Base-by-base conservation (phyloP, 2,888 invertebrate genomes). In the Cryptocephalus moraei region DNA sequence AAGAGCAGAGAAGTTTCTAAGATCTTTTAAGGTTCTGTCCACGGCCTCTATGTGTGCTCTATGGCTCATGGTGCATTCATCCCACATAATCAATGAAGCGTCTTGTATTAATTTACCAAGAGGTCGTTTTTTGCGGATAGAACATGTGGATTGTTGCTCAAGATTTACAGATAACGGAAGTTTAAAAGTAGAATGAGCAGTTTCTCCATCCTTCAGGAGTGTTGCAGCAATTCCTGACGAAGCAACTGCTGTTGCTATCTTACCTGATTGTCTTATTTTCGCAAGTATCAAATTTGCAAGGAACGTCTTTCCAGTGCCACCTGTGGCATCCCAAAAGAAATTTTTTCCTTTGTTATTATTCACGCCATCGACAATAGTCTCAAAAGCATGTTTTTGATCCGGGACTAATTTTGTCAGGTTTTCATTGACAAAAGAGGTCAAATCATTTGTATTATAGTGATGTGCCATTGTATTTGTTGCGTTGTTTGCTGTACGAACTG, bases 11-110 rank as follows among this genome's bases (percentile, higher is more conserved):
- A 39, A 33, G 22, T 8, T 14, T 10, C 41, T 36, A 2, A 46
- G 40, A 32, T 41, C 46, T 34, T 33, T 1, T 1, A 46, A 32
- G 4, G 33, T 40, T 46, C 46, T 33, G 9, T 46, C 41, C 6
- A 46, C 34, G n/a, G 34, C 34, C n/a, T 34, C 34, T n/a, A 34
- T n/a, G 9, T 9, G n/a, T n/a, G 9, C n/a, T 34, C 34, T 34
- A n/a, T 34, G 34, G 9, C 9, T n/a, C 34, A 34, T 34, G 34
- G 34, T 34, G n/a, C 34, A 34, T 34, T 34, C 34, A 34, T 34
- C 34, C 34, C 34, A 34, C 9, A 34, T n/a, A 34, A 34, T n/a
- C 9, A 34, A n/a, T 9, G n/a, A 9, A n/a, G 9, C 9, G 34
- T 34, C 34, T n/a, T n/a, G 9, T 34, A 34, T 9, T n/a, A 34